Evolutionary conservation across 2,113 vertebrate genomes (phyloP).

Genomic region (Gymnarchus niloticus): DNA sequence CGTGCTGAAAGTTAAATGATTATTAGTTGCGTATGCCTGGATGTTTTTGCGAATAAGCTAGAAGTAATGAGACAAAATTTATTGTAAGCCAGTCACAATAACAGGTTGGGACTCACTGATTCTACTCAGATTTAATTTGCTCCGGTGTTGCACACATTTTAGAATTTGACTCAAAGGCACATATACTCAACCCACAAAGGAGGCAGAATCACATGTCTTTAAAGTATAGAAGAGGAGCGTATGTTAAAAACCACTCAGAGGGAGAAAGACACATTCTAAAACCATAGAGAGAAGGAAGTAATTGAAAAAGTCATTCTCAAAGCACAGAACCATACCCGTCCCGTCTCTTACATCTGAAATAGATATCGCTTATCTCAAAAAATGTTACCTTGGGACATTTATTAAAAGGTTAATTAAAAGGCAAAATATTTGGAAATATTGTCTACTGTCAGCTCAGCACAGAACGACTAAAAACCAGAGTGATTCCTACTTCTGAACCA

Average conservation of each 20-base stretch:
- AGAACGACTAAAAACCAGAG: too few species aligned
- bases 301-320: neutral
- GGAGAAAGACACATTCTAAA: neutral
- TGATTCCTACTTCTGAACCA: neutral
- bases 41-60: neutral
- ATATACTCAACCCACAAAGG: neutral
- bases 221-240: neutral
- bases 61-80: constrained; percentile 16
- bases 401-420: neutral
- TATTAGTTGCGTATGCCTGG: constrained; percentile 15
- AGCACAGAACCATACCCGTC: too few species aligned
- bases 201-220: neutral
- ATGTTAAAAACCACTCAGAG: too few species aligned
- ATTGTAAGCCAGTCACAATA: constrained; percentile 12
- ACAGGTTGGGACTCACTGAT: neutral
- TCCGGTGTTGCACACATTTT: neutral
- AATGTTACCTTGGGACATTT: neutral
- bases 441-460: too few species aligned
- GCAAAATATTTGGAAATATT: neutral
- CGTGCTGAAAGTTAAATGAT: neutral
- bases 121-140: constrained; percentile 10
- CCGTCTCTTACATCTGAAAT: too few species aligned
- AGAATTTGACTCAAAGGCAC: constrained; percentile 2
- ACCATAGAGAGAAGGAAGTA: neutral
- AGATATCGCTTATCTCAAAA: neutral